Percentiles rank a stretch among this genome's conserved stretches.
Conservation (phyloP, 2,888 invertebrate species). For the Deilephila porcellus region DNA sequence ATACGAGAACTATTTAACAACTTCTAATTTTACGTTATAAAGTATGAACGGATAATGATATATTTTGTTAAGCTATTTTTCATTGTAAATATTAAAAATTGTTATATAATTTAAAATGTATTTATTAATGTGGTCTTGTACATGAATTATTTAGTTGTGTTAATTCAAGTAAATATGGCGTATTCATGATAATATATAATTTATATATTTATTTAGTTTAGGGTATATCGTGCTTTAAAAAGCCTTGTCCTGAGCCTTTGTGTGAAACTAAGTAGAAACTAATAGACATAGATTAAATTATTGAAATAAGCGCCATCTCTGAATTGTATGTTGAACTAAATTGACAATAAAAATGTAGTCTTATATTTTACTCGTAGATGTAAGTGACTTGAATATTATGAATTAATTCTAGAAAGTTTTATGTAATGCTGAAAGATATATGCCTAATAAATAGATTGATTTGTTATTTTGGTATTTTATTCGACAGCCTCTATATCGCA, state of each 20-base stretch:
- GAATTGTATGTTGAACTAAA: constrained; percentile 14
- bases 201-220: constrained; percentile 9
- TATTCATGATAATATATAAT: constrained; percentile 28
- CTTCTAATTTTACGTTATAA: too few species aligned
- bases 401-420: constrained; percentile 57
- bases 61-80: too few species aligned
- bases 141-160: too few species aligned
- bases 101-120: too few species aligned
- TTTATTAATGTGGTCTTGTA: too few species aligned
- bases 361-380: constrained; percentile 29
- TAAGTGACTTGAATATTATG: constrained; percentile 53
- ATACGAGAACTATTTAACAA: too few species aligned
- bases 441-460: constrained; percentile 68
- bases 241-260: constrained; percentile 23
- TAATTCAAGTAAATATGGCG: neutral
- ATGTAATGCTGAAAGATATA: constrained; percentile 69
- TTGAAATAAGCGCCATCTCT: constrained; percentile 27
- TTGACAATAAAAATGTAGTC: constrained; percentile 39
- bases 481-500: neutral
- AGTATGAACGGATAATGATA: too few species aligned
- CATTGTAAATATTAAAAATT: too few species aligned
- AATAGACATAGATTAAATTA: constrained; percentile 9
- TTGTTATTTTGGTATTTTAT: constrained; percentile 54
- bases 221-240: constrained; percentile 8
- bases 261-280: constrained; percentile 2